phyloP scores from a whole-genome alignment of 2,113 vertebrate genomes.

The Platycercus adscitus region DNA sequence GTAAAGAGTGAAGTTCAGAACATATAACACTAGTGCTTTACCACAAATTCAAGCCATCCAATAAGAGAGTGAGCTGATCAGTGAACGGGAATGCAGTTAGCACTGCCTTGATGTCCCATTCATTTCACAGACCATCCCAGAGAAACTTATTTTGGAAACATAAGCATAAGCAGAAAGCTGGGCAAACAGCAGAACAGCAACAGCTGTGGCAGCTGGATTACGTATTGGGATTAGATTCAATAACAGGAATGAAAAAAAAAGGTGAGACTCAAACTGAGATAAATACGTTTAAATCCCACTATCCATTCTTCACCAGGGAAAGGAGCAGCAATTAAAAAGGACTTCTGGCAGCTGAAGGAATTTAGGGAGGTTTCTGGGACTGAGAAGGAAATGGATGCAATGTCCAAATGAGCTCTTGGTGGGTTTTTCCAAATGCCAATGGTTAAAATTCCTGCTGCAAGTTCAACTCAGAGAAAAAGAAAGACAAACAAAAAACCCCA shows the following conservation, averaged over 20 bases:
- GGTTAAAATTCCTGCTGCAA: not conserved
- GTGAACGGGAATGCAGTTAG: constrained; percentile 49
- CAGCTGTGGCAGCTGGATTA: constrained; percentile 45
- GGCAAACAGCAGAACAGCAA: constrained; percentile 42
- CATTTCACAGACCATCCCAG: constrained; percentile 53
- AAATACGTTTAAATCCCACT: not conserved
- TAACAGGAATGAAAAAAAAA: constrained; percentile 52
- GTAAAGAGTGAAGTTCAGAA: not conserved
- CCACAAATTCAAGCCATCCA: constrained; percentile 1
- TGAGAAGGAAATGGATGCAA: not conserved
- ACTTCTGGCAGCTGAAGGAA: not conserved
- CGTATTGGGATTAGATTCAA: constrained; percentile 42
- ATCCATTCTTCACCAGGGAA: not conserved
- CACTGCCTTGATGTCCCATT: constrained; percentile 31
- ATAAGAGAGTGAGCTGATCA: not conserved
- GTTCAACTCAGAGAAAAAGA: not conserved
- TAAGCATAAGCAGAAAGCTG: constrained; percentile 61
- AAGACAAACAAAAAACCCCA: not conserved
- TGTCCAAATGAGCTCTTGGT: not conserved
- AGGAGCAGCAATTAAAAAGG: not conserved
- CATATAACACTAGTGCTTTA: not conserved
- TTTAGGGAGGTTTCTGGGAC: not conserved
- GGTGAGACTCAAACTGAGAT: not conserved
- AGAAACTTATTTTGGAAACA: constrained; percentile 56
- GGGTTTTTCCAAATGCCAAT: not conserved